Percentiles rank a stretch among this genome's conserved stretches.
phyloP scores from a whole-genome alignment of 92 coral and sea anemone genomes.

The Galaxea fascicularis region DNA sequence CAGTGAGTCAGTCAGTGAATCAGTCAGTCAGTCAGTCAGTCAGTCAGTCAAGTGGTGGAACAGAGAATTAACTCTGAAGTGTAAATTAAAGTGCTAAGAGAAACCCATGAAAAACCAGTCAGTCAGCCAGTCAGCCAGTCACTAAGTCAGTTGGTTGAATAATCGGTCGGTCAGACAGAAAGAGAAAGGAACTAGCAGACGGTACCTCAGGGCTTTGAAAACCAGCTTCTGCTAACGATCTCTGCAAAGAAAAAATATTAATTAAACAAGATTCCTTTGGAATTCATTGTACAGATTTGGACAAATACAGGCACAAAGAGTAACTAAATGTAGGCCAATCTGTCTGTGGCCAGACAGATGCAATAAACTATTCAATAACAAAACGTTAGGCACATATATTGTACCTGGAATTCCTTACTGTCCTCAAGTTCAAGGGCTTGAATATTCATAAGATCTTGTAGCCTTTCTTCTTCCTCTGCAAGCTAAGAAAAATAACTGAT shows the following conservation, averaged over 20 bases:
- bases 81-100: too few relatives aligned
- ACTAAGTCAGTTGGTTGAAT: too few relatives aligned
- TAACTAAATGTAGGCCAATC: too few relatives aligned
- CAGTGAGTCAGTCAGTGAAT: too few relatives aligned
- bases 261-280: not conserved
- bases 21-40: not conserved
- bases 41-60: too few relatives aligned
- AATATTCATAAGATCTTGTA: conserved; percentile 76
- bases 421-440: conserved; percentile 79
- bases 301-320: not conserved
- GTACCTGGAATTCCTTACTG: conserved; percentile 76
- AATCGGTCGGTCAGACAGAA: not conserved
- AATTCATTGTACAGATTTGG: not conserved
- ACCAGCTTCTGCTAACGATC: conserved; percentile 76
- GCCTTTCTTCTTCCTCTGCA: conserved; percentile 87
- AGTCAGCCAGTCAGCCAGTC: too few relatives aligned
- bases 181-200: not conserved
- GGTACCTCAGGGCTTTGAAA: conserved; percentile 88
- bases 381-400: not conserved
- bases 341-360: too few relatives aligned
- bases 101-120: too few relatives aligned
- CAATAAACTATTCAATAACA: too few relatives aligned
- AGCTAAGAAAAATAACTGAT: conserved; percentile 65
- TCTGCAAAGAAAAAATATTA: conserved; percentile 66
- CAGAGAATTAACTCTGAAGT: too few relatives aligned